A percentile compares a stretch with the other conserved stretches of the same genome.
These are phyloP conservation scores for Natrix natrix DNA, from an alignment of 2,797 vertebrate species.

Conservation along the genomic window DNA sequence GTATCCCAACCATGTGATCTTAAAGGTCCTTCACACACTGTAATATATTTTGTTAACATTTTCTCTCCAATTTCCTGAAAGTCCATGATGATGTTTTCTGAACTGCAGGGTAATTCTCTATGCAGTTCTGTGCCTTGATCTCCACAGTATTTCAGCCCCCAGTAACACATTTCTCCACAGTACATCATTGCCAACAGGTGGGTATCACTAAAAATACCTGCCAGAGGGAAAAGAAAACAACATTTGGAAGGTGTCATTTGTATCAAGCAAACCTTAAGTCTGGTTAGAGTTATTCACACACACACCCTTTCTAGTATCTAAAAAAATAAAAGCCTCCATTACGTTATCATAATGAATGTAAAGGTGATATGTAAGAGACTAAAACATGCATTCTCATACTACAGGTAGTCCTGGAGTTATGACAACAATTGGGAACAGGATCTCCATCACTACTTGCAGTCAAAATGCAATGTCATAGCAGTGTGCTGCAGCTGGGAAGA, in stretches of 20 bases:
- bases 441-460: neutral
- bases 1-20: conserved; percentile 93
- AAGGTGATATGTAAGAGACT: neutral
- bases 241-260: conserved; percentile 13
- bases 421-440: neutral
- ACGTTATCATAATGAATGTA: neutral
- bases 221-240: conserved; percentile 27
- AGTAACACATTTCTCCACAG: conserved; percentile 97
- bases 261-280: neutral
- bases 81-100: conserved; percentile 72
- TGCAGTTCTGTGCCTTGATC: conserved; percentile 50
- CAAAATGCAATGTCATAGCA: neutral
- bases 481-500: neutral
- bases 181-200: conserved; percentile 97
- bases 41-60: conserved; percentile 87
- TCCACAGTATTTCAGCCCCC: conserved; percentile 87
- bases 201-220: conserved; percentile 93
- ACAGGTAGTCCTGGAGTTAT: neutral
- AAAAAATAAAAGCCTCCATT: neutral
- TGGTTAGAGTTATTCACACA: neutral
- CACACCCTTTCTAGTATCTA: neutral
- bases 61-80: conserved; percentile 91
- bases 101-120: conserved; percentile 27
- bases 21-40: conserved; percentile 89
- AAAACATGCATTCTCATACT: neutral